Conservation (phyloP, 35 echinoderm and acorn worm species). For the Amphiura filiformis region DNA sequence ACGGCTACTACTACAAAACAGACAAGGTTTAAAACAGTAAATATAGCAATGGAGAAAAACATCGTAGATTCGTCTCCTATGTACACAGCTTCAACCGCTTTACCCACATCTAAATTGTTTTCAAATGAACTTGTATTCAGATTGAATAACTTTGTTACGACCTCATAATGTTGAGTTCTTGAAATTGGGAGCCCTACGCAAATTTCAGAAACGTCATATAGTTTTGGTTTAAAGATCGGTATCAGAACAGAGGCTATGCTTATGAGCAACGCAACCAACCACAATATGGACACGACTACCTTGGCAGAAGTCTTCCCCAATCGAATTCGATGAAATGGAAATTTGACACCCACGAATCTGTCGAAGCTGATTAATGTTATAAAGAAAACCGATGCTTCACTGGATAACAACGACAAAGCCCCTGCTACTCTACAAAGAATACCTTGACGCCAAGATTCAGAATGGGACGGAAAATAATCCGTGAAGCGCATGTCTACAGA, state of each 20-base stretch:
- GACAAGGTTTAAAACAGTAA: background rate
- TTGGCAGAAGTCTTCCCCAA: background rate
- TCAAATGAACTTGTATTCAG: background rate
- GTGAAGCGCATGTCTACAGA: conserved; percentile 10
- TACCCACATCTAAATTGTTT: background rate
- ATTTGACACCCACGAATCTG: background rate
- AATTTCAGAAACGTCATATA: background rate
- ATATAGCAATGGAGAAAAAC: background rate
- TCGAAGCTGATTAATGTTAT: background rate
- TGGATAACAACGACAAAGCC: background rate
- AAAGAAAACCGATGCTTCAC: conserved; percentile 12
- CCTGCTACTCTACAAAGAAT: background rate
- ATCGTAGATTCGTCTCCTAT: background rate
- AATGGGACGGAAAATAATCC: conserved; percentile 11
- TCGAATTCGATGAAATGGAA: background rate
- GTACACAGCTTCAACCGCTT: background rate
- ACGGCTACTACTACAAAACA: background rate
- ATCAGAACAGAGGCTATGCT: background rate
- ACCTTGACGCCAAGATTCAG: background rate
- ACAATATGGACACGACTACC: background rate
- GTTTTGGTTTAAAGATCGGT: background rate
- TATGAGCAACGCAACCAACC: background rate
- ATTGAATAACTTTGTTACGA: background rate
- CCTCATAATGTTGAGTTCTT: background rate
- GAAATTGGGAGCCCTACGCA: background rate